Base-by-base conservation (phyloP, 2,888 invertebrate genomes). In the Cerastis rubricosa region DNA sequence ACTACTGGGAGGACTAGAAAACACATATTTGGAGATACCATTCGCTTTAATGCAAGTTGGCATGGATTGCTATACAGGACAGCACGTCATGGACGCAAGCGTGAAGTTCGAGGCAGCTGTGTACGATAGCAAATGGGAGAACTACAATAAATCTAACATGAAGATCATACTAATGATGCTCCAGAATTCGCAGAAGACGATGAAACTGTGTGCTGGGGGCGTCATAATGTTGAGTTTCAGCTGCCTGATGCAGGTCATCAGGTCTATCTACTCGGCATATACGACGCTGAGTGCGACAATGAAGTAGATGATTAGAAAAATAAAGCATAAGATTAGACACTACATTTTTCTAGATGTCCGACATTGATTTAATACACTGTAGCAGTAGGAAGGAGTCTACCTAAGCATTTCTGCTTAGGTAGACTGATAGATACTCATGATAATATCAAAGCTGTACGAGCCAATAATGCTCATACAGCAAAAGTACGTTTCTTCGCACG, bases 151-250 rank as follows among this genome's bases (percentile, higher is more conserved):
- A 5, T 61, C 80, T 0, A 91, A 91, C 49, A 90, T 76, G 89
- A 90, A 87, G 68, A 86, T 80, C 9, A 89, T 94, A 5, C 71
- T 91, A n/a, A 68, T 92, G 7, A 91, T 95, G 88, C 85, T 95
- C 19, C 91, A 91, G 70, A 92, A 85, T 74, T 88, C 95, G 0
- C 95, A 95, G 80, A 94, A 91, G 76, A 91, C 91, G 0, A 79
- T 94, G 85, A 90, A 79, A 5, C 57, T 95, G 12, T 92, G 94
- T 0, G 94, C 94, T 3, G 95, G 94, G 0, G 93, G 94, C 1
- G 84, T 95, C 1, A 87, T 90, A 0, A 86, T 85, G 54, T 81
- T 94, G 54, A 91, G 88, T 69, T 94, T 90, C 54, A 85, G 86
- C 17, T 92, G 92, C 25, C 80, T 95, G 7, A 93, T 93, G 93